Conservation (phyloP, 2,113 vertebrate genomes). For the Peromyscus polionotus region DNA sequence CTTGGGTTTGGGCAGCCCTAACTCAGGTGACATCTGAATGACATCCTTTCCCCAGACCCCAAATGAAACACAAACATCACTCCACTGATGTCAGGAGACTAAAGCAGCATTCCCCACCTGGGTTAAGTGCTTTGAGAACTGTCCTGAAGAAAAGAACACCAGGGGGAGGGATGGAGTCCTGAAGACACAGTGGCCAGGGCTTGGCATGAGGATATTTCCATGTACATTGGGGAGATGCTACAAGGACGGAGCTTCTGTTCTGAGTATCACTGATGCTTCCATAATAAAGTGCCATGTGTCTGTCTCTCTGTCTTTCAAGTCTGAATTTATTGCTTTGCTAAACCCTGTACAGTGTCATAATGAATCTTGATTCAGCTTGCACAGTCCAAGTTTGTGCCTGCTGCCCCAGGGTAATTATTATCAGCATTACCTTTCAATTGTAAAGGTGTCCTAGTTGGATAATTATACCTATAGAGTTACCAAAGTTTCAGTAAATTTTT, state of each 20-base stretch:
- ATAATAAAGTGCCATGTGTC: conserved; percentile 55
- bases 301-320: not conserved
- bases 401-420: not conserved
- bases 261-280: conserved; percentile 63
- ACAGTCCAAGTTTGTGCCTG: not conserved
- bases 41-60: not conserved
- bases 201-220: not conserved
- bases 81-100: not conserved
- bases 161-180: rapidly evolving
- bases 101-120: not conserved
- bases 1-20: not conserved
- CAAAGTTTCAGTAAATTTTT: conserved; percentile 20
- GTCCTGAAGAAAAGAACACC: not conserved
- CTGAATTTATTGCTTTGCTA: conserved; percentile 38
- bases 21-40: not conserved
- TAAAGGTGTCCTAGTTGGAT: not conserved
- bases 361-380: not conserved
- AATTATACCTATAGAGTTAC: not conserved
- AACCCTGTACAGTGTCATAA: not conserved
- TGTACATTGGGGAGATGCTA: conserved; percentile 33
- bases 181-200: not conserved
- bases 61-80: not conserved
- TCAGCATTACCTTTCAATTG: conserved; percentile 28
- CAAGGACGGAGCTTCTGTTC: conserved; percentile 67
- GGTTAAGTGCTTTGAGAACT: not conserved